Evolutionary conservation across 2,113 vertebrate genomes (phyloP).

Genomic region (Acanthisitta chloris): DNA sequence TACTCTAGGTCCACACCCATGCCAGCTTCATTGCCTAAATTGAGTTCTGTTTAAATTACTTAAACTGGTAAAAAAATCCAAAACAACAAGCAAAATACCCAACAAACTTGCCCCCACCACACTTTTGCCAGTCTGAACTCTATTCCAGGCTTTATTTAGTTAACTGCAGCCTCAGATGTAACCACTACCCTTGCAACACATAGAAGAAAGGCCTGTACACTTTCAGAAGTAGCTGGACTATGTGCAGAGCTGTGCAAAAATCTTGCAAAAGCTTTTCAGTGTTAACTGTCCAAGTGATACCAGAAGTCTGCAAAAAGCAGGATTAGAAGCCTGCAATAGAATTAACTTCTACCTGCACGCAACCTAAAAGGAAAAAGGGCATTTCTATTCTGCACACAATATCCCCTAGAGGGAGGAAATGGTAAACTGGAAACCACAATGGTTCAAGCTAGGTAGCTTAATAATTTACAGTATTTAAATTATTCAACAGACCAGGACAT

Average conservation of each 20-base stretch:
- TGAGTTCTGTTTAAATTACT: neutral
- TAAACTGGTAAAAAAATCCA: neutral
- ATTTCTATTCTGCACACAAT: neutral
- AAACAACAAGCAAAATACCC: neutral
- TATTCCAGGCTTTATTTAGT: neutral
- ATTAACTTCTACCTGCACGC: neutral
- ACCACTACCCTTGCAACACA: fast-evolving
- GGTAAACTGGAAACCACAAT: neutral
- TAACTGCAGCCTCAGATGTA: neutral
- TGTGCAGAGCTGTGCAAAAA: neutral
- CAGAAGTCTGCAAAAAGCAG: neutral
- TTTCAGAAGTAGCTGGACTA: neutral
- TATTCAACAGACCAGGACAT: neutral
- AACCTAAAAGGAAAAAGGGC: neutral
- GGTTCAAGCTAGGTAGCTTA: neutral
- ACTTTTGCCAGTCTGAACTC: neutral
- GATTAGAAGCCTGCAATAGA: neutral
- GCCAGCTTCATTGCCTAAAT: neutral
- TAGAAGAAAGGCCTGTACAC: fast-evolving
- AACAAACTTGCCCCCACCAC: neutral
- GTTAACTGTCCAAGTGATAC: neutral
- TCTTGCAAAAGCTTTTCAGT: neutral
- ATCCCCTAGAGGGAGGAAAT: neutral
- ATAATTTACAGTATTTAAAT: neutral
- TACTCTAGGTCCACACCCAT: fast-evolving